Evolutionary conservation across 2,113 vertebrate genomes (phyloP).

Genomic region (Anhinga anhinga): DNA sequence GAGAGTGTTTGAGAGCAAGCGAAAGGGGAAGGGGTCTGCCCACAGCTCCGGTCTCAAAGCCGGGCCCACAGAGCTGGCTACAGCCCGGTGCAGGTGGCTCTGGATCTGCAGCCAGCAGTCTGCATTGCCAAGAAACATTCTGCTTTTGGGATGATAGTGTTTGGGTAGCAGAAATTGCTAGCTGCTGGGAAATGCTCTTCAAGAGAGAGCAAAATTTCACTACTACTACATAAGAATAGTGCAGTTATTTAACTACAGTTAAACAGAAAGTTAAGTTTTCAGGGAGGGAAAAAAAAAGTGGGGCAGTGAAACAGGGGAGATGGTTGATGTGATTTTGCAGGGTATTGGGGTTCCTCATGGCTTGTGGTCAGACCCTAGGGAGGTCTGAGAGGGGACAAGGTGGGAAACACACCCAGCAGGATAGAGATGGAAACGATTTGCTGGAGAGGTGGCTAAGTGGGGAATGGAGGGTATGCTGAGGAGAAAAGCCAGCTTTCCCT

Average conservation of each 20-base stretch:
- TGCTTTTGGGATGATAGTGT: background rate
- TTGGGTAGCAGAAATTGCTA: background rate
- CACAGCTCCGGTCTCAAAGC: background rate
- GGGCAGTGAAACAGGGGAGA: background rate
- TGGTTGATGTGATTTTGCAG: background rate
- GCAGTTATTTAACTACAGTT: no score
- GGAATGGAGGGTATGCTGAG: background rate
- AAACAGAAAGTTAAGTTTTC: background rate
- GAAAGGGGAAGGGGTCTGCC: background rate
- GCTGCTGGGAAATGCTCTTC: background rate
- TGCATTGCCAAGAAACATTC: background rate
- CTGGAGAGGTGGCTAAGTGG: background rate
- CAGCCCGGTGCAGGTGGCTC: background rate
- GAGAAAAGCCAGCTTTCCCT: background rate
- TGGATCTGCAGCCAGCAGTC: background rate
- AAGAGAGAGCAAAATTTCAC: background rate
- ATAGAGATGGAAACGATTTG: background rate
- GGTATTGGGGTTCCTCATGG: background rate
- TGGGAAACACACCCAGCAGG: background rate
- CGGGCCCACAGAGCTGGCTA: background rate
- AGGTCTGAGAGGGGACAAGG: background rate
- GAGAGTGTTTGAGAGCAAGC: background rate
- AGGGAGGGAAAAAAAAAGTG: rapidly evolving
- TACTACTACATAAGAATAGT: rapidly evolving
- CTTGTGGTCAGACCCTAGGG: background rate